Evolutionary conservation across 1,140 invertebrate species (phyloP), one percentile per base, ranked within the genome.

Genomic region (Eumaeus atala): DNA sequence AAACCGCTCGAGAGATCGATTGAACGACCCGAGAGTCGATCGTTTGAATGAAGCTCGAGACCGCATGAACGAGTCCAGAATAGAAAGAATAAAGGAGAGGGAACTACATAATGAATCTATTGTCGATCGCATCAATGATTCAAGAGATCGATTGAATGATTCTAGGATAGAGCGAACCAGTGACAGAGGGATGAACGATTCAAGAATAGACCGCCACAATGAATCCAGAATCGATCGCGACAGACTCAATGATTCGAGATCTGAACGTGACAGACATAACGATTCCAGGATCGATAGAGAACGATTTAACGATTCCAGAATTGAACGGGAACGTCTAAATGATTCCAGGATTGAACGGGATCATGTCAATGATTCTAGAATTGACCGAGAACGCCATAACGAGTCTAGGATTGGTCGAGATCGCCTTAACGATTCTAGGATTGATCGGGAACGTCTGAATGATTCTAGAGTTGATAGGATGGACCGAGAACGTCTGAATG

Each of bases 101-200:
- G 63, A 68, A 6, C 55, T 63, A 37, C 66, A 70, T 56, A 71
- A 70, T 51, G 74, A 74, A 42, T 59, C 63, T 5, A 59, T 70
- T 40, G 34, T 64, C 54, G 69, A 72, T 35, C 55, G 58, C 51
- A 55, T 56, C 56, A 71, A 62, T 16, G 68, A 57, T 18, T 58
- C 48, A 33, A 55, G 40, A 40, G 66, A 71, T 6, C 48, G 70
- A 35, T 66, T 74, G 50, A 74, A 72, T 49, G 75, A 75, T 44
- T 61, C 66, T 9, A 47, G 59, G 10, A 37, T 59, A 18, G 58
- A 59, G 10, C 48, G 61, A 34, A 17, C 55, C n/a, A 55, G 51
- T 16, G 62, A 64, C 1, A 51, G 72, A 17, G 12, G 40, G 1
- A 52, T 70, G 52, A 67, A 65, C 17, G 70, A 73, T 38, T 63